Base-by-base conservation (phyloP, 2,888 invertebrate genomes). In the Silvanus unidentatus region DNA sequence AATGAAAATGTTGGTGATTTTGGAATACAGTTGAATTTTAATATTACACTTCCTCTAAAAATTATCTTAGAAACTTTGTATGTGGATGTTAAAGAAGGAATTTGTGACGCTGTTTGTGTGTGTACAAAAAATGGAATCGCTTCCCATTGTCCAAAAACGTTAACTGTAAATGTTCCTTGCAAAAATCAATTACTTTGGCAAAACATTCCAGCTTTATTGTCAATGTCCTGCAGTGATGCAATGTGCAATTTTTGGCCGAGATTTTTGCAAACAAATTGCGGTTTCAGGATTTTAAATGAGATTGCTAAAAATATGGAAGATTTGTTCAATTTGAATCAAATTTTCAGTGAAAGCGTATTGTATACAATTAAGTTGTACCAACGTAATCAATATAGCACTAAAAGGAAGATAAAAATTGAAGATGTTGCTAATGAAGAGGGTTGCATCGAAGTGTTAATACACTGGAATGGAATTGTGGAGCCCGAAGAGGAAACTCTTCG, bases 1-100 rank as follows among this genome's bases (percentile, higher is more conserved):
- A 62, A 63, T 40, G 50, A 50, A 22, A 47, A 48, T 14, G 39
- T 58, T 2, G 68, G 68, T 3, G 64, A 64, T 44, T 68, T 63
- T 47, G 59, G 57, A 15, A 49, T 64, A 13, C 53, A 59, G 42
- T 11, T 66, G 2, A 43, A 30, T 13, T 36, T 53, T 3, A 40
- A 11, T 5, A n/a, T 37, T 13, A 11, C 37, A n/a, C n/a, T n/a
- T 13, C 37, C 43, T 2, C 42, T 44, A 3, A 28, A 35, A n/a
- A 44, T 16, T 8, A 15, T 40, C 22, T 38, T 35, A 27, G 45
- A 50, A 28, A 29, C 28, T 0, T 47, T 64, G 6, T 35, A 45
- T 4, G 49, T 64, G 3, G 29, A 30, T 1, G 28, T 58, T 27
- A 54, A 54, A 3, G 37, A 44, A 4, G 46, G 51, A 15, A 59